Evolutionary conservation across 2,113 vertebrate species (phyloP).

Genomic region (Heterotilapia buettikoferi): DNA sequence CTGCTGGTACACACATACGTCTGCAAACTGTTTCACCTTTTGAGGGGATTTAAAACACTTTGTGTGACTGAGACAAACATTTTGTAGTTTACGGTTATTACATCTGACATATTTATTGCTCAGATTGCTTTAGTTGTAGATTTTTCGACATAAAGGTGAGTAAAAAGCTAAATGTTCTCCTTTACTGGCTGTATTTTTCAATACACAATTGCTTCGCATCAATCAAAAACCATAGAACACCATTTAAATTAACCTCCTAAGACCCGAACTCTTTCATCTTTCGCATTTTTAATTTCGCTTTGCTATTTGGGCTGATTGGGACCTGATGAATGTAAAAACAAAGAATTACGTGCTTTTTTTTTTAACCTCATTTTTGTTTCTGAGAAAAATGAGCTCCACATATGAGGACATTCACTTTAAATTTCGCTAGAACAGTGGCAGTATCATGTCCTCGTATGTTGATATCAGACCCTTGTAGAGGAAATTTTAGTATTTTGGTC

Average conservation of each 20-base stretch:
- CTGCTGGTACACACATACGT: neutral
- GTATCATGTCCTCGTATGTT: neutral
- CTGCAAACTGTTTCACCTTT: neutral
- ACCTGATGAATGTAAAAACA: neutral
- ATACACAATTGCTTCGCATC: neutral
- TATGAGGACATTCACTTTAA: neutral
- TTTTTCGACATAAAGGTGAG: neutral
- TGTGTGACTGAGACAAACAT: neutral
- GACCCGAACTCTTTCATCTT: neutral
- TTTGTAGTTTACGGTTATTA: neutral
- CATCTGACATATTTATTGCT: slow-evolving; percentile 37
- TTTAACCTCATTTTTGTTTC: neutral
- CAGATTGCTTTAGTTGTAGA: neutral
- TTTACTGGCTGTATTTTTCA: neutral
- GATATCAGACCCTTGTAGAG: neutral
- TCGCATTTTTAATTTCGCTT: neutral
- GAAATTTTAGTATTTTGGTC: neutral
- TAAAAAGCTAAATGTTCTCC: neutral
- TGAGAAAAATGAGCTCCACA: neutral
- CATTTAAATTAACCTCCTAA: neutral
- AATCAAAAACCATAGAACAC: neutral
- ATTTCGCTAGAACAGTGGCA: neutral
- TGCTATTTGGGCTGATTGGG: neutral
- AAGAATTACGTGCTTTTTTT: fast-evolving
- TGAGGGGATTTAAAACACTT: neutral